Conservation (phyloP, 2,888 invertebrate genomes). For the Tachystola acroxantha region DNA sequence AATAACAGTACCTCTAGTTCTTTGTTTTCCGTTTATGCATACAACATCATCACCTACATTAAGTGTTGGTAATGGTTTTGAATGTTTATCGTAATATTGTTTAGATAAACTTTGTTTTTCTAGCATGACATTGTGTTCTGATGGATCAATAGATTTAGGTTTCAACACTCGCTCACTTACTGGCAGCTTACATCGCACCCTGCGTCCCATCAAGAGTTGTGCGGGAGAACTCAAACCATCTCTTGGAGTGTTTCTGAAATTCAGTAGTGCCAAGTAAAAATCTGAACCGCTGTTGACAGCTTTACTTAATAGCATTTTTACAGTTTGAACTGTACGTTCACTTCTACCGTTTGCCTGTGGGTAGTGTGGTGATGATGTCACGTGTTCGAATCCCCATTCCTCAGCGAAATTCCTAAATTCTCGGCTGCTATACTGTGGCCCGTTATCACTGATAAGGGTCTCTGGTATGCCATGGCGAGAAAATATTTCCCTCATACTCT, state of each 20-base stretch:
- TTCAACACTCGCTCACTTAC: neutral
- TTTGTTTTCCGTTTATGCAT: neutral
- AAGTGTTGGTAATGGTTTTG: constrained; percentile 1
- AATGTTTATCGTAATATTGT: constrained; percentile 1
- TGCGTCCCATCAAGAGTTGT: constrained; percentile 13
- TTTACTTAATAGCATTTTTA: constrained; percentile 2
- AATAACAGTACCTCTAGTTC: neutral
- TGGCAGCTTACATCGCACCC: constrained; percentile 9
- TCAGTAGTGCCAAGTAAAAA: constrained; percentile 4
- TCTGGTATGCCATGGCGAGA: constrained; percentile 14
- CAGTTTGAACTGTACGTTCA: constrained; percentile 4
- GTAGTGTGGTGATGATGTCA: constrained; percentile 10
- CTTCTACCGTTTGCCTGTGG: constrained; percentile 7
- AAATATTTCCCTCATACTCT: constrained; percentile 10
- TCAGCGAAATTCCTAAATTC: constrained; percentile 6
- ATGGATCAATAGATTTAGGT: constrained; percentile 1
- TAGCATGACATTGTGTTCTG: constrained; percentile 4
- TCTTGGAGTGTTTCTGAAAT: constrained; percentile 12
- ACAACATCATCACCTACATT: constrained; percentile 2
- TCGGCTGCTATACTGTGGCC: constrained; percentile 3
- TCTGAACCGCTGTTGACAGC: neutral
- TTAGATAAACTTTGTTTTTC: neutral
- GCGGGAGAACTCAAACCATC: constrained; percentile 15
- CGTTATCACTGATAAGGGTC: constrained; percentile 13
- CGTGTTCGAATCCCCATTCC: constrained; percentile 7